Conservation (phyloP, 2,888 invertebrate genomes). For the Venusia cambrica region DNA sequence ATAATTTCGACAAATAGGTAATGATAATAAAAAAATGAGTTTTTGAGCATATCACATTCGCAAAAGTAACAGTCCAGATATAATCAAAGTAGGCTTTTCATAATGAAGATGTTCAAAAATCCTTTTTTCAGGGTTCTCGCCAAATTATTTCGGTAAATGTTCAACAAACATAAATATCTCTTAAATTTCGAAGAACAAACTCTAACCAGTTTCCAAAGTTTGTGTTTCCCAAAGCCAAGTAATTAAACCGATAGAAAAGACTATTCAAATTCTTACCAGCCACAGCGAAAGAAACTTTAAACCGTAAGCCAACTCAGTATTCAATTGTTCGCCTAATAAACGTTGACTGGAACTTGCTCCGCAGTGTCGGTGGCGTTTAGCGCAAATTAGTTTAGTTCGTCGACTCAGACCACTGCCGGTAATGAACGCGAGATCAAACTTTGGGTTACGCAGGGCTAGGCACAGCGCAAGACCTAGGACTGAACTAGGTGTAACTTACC, state of each 20-base stretch:
- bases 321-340: conserved; percentile 49
- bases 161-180: no score
- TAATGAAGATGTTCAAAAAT: no score
- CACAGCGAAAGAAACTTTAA: conserved; percentile 27
- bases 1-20: no score
- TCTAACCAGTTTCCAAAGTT: no score
- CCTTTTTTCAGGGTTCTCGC: no score
- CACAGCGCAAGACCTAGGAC: conserved; percentile 7
- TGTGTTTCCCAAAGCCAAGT: no score
- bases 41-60: no score
- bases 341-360: conserved; percentile 38
- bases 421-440: conserved; percentile 50
- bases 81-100: no score
- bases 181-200: background rate
- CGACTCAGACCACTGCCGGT: conserved; percentile 38
- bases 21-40: no score
- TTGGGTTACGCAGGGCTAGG: conserved; percentile 18
- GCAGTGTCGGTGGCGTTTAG: conserved; percentile 45
- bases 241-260: conserved; percentile 18
- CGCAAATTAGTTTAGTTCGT: conserved; percentile 63
- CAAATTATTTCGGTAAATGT: no score
- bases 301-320: conserved; percentile 35
- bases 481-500: conserved; percentile 2
- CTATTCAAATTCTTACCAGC: conserved; percentile 22
- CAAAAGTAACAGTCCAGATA: no score